These are phyloP conservation scores for Syngnathus floridae DNA, from an alignment of 2,113 vertebrate genomes.

Conservation along the genomic window DNA sequence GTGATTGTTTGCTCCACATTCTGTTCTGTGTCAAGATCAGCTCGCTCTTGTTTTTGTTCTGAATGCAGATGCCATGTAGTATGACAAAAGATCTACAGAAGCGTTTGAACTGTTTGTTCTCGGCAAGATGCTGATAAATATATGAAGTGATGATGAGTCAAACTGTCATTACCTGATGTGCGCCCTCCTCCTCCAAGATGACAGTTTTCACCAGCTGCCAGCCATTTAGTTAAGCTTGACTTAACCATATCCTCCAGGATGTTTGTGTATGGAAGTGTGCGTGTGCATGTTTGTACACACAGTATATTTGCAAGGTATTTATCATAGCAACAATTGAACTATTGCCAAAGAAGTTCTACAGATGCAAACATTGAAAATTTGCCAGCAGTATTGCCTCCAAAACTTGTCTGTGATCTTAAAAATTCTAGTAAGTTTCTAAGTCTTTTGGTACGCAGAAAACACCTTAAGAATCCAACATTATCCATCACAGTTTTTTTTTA, in stretches of 20 bases:
- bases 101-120: not conserved
- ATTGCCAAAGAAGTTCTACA: not conserved
- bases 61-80: too few species aligned
- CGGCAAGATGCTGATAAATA: not conserved
- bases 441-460: not conserved
- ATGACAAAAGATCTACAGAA: too few species aligned
- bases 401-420: not conserved
- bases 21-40: too few species aligned
- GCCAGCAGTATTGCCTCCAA: not conserved
- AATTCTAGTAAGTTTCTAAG: not conserved
- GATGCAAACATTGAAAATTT: not conserved
- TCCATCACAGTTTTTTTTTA: not conserved
- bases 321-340: too few species aligned
- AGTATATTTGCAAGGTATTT: too few species aligned
- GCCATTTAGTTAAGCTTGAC: conserved; percentile 32
- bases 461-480: not conserved
- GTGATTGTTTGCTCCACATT: too few species aligned
- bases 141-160: conserved; percentile 28
- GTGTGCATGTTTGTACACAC: not conserved
- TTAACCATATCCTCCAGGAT: not conserved
- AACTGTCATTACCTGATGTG: conserved; percentile 33
- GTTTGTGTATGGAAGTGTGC: conserved; percentile 4
- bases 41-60: too few species aligned
- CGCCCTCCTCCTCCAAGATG: not conserved
- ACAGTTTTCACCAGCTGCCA: conserved; percentile 21